A percentile compares a stretch with the other conserved stretches of the same genome.
Evolutionary conservation across 2,888 invertebrate species (phyloP).

Genomic region (Tholera decimalis): DNA sequence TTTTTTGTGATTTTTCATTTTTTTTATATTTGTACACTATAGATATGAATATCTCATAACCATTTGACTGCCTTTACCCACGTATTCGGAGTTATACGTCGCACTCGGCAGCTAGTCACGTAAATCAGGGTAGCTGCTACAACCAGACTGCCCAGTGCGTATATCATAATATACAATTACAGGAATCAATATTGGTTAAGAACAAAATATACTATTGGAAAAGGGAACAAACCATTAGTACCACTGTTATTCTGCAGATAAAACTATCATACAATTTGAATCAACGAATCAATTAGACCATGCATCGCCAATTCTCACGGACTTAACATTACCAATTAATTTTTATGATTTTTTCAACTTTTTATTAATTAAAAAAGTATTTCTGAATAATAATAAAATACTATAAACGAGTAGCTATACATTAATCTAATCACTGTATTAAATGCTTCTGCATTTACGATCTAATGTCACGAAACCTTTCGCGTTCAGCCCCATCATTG

Average conservation of each 20-base stretch:
- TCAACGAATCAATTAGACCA: slow-evolving; percentile 63
- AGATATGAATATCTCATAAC: slow-evolving; percentile 57
- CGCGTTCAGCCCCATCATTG: slow-evolving; percentile 35
- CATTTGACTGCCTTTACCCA: slow-evolving; percentile 49
- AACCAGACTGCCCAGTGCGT: slow-evolving; percentile 18
- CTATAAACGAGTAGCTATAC: slow-evolving; percentile 68
- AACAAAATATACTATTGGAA: slow-evolving; percentile 52
- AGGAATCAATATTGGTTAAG: slow-evolving; percentile 57
- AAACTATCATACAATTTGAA: slow-evolving; percentile 63
- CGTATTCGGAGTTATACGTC: slow-evolving; percentile 26
- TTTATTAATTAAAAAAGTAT: slow-evolving; percentile 69
- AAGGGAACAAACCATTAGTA: slow-evolving; percentile 63
- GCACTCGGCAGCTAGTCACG: slow-evolving; percentile 20
- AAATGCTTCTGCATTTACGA: slow-evolving; percentile 69
- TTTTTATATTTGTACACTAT: slow-evolving; percentile 62
- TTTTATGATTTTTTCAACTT: slow-evolving; percentile 70
- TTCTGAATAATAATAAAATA: slow-evolving; percentile 71
- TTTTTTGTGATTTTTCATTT: slow-evolving; percentile 61
- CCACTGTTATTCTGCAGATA: slow-evolving; percentile 60
- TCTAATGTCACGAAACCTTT: slow-evolving; percentile 40
- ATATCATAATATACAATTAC: slow-evolving; percentile 28
- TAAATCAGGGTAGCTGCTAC: slow-evolving; percentile 28
- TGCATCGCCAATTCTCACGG: slow-evolving; percentile 70
- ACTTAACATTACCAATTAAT: slow-evolving; percentile 72
- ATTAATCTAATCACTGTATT: slow-evolving; percentile 66